Conservation (phyloP, 2,888 invertebrate species). For the Limenitis camilla region DNA sequence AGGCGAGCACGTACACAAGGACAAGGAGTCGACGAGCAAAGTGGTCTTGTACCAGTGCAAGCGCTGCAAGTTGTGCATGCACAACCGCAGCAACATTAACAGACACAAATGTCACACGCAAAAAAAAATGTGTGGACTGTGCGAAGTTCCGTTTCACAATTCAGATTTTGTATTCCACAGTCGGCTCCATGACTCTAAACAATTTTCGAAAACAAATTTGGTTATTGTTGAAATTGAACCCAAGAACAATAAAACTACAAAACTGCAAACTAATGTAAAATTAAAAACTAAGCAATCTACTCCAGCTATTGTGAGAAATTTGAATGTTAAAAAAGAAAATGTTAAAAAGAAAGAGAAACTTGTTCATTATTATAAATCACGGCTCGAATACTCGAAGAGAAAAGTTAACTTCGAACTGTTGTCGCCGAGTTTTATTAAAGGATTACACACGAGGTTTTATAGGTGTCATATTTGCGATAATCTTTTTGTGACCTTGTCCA, state of each 20-base stretch:
- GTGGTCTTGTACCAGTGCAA: conserved; percentile 11
- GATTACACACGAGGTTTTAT: neutral
- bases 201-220: conserved; percentile 6
- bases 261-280: neutral
- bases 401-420: neutral
- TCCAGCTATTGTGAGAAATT: too few species aligned
- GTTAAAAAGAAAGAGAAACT: too few species aligned
- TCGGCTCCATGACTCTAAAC: conserved; percentile 3
- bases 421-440: neutral
- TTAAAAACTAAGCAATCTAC: neutral
- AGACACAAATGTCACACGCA: conserved; percentile 6
- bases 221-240: conserved; percentile 4
- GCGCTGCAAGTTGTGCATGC: conserved; percentile 5
- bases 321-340: too few species aligned
- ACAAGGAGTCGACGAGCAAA: neutral
- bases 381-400: too few species aligned
- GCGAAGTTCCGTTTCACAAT: conserved; percentile 6
- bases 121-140: conserved; percentile 2
- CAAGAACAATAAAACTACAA: neutral
- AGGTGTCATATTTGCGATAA: conserved; percentile 13
- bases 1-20: neutral
- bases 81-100: neutral
- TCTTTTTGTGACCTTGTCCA: conserved; percentile 7
- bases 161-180: conserved; percentile 1
- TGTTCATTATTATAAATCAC: too few species aligned